These are phyloP conservation scores for Dynastes tityus DNA, from an alignment of 2,888 invertebrate genomes.

Conservation along the genomic window DNA sequence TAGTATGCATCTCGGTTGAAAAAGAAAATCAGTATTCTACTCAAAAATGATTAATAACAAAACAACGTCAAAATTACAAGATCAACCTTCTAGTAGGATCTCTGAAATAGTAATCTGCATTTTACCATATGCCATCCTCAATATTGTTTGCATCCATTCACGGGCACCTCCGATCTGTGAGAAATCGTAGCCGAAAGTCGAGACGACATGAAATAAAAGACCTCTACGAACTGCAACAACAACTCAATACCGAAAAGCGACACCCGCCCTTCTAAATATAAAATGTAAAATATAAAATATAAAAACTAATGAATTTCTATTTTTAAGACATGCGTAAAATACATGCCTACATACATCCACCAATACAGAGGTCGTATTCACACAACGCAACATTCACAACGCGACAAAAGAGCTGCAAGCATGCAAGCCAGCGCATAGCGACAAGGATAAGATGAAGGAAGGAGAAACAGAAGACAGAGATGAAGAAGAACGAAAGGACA, in stretches of 20 bases:
- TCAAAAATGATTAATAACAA: too few relatives aligned
- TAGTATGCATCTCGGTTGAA: too few relatives aligned
- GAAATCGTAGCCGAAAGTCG: constrained; percentile 11
- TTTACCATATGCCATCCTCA: neutral
- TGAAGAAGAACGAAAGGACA: constrained; percentile 18
- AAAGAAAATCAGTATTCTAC: too few relatives aligned
- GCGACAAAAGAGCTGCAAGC: constrained; percentile 27
- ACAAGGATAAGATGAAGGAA: constrained; percentile 6
- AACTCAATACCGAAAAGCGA: constrained; percentile 27
- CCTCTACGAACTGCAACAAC: constrained; percentile 9
- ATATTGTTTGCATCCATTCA: neutral
- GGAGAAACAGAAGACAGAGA: constrained; percentile 3
- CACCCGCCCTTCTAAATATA: constrained; percentile 50
- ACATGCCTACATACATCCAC: constrained; percentile 32
- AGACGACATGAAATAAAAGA: constrained; percentile 7
- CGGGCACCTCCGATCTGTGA: neutral
- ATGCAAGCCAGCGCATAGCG: neutral
- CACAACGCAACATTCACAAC: neutral
- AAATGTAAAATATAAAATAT: constrained; percentile 47
- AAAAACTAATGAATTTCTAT: constrained; percentile 51
- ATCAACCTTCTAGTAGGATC: too few relatives aligned
- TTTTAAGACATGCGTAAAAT: constrained; percentile 38
- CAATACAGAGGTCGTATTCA: constrained; percentile 23
- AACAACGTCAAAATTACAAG: too few relatives aligned
- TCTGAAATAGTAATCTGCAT: neutral